Evolutionary conservation across 2,888 invertebrate genomes (phyloP).

Genomic region (Melikaiella ostensackeni): DNA sequence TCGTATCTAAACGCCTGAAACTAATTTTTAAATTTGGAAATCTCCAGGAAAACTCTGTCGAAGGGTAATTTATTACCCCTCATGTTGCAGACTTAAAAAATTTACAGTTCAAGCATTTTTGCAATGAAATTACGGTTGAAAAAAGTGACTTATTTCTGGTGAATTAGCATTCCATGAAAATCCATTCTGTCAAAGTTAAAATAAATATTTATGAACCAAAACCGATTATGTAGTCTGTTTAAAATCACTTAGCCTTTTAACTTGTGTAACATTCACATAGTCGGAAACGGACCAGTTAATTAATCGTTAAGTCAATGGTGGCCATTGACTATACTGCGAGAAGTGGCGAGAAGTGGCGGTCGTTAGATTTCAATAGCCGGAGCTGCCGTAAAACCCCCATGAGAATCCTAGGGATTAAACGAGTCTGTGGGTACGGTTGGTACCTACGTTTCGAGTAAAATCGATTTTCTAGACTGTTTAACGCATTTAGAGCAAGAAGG

Average conservation of each 20-base stretch:
- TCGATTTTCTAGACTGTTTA: not conserved
- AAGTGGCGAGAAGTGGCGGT: conserved; percentile 7
- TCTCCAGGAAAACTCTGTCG: no score
- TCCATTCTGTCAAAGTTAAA: no score
- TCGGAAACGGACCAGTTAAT: not conserved
- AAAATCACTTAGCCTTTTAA: not conserved
- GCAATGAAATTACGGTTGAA: no score
- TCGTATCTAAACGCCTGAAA: no score
- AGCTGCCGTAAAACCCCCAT: not conserved
- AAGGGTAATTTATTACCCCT: no score
- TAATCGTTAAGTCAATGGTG: conserved; percentile 2
- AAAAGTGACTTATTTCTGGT: no score
- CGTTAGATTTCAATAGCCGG: conserved; percentile 1
- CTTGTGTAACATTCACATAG: not conserved
- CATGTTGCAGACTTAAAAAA: no score
- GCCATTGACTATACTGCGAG: not conserved
- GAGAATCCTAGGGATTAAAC: conserved; percentile 1
- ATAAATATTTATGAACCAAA: not conserved
- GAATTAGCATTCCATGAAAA: no score
- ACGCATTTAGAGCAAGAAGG: not conserved
- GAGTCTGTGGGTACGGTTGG: not conserved
- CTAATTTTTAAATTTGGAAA: no score
- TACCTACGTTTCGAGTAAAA: not conserved
- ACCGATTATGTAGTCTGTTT: not conserved
- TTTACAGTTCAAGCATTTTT: no score